A percentile compares a stretch with the other conserved stretches of the same genome.
These are phyloP conservation scores for Lucinisca nassula DNA, from an alignment of 2,888 invertebrate species.

Conservation along the genomic window DNA sequence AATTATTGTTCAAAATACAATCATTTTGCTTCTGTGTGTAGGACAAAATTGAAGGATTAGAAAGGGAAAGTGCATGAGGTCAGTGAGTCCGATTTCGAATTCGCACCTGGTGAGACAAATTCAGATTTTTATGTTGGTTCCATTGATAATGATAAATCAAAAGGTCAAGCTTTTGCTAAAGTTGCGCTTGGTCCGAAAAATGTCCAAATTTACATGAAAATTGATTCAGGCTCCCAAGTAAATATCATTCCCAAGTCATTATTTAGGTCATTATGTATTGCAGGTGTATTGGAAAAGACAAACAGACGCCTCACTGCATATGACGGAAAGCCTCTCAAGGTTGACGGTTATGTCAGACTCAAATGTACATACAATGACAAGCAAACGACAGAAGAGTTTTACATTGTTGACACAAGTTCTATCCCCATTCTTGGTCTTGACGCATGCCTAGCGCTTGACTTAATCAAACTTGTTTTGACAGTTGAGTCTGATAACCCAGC, in stretches of 20 bases:
- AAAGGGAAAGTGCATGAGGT: not conserved
- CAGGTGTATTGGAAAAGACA: not conserved
- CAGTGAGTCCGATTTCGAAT: not conserved
- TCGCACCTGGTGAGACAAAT: slow-evolving; percentile 1
- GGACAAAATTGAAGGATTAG: not conserved
- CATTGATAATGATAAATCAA: not conserved
- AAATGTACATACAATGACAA: not conserved
- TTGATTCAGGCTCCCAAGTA: slow-evolving; percentile 32
- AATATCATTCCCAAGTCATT: slow-evolving; percentile 10
- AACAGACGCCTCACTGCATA: slow-evolving; percentile 11
- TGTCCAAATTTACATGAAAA: slow-evolving; percentile 1
- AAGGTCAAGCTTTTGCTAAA: slow-evolving; percentile 31
- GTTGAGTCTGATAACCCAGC: slow-evolving; percentile 15
- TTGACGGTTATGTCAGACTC: not conserved
- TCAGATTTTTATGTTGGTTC: slow-evolving; percentile 29
- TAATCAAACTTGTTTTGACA: slow-evolving; percentile 2
- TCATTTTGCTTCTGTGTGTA: slow-evolving; percentile 41
- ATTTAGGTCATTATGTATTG: not conserved
- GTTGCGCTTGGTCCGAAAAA: slow-evolving; percentile 3
- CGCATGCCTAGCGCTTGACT: not conserved
- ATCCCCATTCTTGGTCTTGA: slow-evolving; percentile 8
- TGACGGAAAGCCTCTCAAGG: slow-evolving; percentile 15
- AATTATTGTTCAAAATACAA: slow-evolving; percentile 24
- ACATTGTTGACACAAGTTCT: slow-evolving; percentile 11
- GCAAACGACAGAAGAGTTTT: slow-evolving; percentile 1